Conservation (phyloP, 2,888 invertebrate species). For the Mesochorus sp. region DNA sequence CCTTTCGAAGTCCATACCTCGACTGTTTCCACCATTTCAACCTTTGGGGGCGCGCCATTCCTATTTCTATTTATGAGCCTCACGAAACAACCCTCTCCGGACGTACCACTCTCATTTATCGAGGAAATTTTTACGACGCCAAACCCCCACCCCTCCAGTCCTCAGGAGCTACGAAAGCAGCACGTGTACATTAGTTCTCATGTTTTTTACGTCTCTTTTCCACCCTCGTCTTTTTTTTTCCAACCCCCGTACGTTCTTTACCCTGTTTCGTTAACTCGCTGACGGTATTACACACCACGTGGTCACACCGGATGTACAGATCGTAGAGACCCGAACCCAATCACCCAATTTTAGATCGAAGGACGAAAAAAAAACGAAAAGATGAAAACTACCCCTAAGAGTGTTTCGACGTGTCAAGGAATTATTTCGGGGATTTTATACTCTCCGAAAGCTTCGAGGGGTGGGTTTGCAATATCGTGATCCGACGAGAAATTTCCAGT, state of each 20-base stretch:
- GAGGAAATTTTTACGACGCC: constrained; percentile 52
- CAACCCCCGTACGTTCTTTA: constrained; percentile 13
- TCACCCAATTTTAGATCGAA: constrained; percentile 5
- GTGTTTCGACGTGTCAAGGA: constrained; percentile 6
- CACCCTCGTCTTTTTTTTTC: constrained; percentile 16
- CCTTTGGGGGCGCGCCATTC: constrained; percentile 38
- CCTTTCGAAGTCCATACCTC: not conserved
- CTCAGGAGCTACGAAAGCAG: too few species aligned
- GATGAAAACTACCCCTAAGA: not conserved
- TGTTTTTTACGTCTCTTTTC: not conserved
- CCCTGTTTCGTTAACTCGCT: constrained; percentile 36
- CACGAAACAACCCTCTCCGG: constrained; percentile 50
- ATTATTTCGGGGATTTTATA: not conserved
- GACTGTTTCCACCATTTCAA: too few species aligned
- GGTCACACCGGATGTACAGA: constrained; percentile 46
- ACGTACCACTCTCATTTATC: constrained; percentile 55
- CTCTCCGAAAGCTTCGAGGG: not conserved
- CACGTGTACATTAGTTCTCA: not conserved
- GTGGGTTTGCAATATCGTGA: constrained; percentile 11
- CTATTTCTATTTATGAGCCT: constrained; percentile 62
- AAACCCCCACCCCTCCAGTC: not conserved
- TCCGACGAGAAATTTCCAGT: not conserved
- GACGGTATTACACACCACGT: constrained; percentile 14
- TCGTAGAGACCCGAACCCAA: constrained; percentile 39
- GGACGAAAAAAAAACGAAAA: constrained; percentile 1